A percentile compares a stretch with the other conserved stretches of the same genome.
phyloP scores from a whole-genome alignment of 2,797 vertebrate genomes.

The Lophotriccus pileatus region DNA sequence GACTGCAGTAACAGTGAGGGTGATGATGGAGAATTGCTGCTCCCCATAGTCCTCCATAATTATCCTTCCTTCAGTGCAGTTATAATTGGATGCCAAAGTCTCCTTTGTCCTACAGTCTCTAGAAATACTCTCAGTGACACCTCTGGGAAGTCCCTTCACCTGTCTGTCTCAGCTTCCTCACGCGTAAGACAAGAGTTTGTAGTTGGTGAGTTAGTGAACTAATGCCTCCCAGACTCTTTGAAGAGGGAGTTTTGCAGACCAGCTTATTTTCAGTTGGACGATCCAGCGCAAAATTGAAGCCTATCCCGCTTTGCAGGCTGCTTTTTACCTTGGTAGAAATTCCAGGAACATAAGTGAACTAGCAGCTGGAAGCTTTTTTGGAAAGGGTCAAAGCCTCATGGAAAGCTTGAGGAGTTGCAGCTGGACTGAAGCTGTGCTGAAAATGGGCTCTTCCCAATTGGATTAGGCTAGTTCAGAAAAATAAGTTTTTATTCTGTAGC shows the following conservation, averaged over 20 bases:
- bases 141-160: neutral
- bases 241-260: neutral
- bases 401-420: neutral
- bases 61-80: neutral
- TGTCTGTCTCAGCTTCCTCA: neutral
- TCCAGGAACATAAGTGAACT: neutral
- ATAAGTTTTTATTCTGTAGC: neutral
- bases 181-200: neutral
- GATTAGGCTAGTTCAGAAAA: neutral
- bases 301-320: neutral
- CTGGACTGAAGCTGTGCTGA: neutral
- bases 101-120: neutral
- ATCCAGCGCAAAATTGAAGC: neutral
- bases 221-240: neutral
- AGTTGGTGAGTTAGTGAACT: neutral
- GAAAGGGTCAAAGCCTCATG: neutral
- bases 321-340: neutral
- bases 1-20: neutral
- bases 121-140: neutral
- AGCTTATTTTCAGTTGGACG: neutral
- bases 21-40: neutral
- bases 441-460: neutral
- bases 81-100: neutral
- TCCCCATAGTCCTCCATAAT: neutral
- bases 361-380: neutral